Base-by-base conservation (phyloP, 2,888 invertebrate genomes). In the Harpalus rubripes region DNA sequence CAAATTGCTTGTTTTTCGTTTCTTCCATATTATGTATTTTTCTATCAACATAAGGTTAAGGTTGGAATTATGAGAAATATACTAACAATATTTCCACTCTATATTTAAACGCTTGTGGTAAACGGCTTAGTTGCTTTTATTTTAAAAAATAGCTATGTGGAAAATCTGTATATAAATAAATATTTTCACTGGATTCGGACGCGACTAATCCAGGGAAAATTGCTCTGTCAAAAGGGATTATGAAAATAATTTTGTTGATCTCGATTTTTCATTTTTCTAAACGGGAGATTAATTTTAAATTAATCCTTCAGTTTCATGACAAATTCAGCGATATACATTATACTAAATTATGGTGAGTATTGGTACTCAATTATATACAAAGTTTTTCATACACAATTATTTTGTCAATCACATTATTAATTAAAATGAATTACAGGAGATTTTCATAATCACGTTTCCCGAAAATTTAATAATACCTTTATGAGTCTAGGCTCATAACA, bases 231-330 rank as follows among this genome's bases (percentile, higher is more conserved):
- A 44, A 44, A 8, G 1, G 72, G 72, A 74, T 74, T 74, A 74
- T 44, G 44, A 74, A 74, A 74, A 74, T 44, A 74, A 74, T 44
- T 68, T 44, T 41, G 72, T 74, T 68, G 68, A 68, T 68, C 68
- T n/a, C 32, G 39, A 68, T 39, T 68, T 68, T 68, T 74, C 16
- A 74, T 18, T 74, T 74, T 44, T 44, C 41, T 41, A 68, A 32
- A 32, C 44, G 44, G 1, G 10, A 44, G 72, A 15, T 68, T n/a
- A 12, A 68, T 39, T 68, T 7, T 32, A 39, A 39, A 74, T 18
- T 74, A 74, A 74, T 74, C 72, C 72, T 74, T 44, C 72, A 16
- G 41, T 74, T 74, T 44, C 41, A 74, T 44, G 16, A 18, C 44
- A 15, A 63, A 52, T 52, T 52, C 44, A 52, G 8, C 12, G 44